phyloP scores from a whole-genome alignment of 2,797 vertebrate species.

The Benthosema pterotum region DNA sequence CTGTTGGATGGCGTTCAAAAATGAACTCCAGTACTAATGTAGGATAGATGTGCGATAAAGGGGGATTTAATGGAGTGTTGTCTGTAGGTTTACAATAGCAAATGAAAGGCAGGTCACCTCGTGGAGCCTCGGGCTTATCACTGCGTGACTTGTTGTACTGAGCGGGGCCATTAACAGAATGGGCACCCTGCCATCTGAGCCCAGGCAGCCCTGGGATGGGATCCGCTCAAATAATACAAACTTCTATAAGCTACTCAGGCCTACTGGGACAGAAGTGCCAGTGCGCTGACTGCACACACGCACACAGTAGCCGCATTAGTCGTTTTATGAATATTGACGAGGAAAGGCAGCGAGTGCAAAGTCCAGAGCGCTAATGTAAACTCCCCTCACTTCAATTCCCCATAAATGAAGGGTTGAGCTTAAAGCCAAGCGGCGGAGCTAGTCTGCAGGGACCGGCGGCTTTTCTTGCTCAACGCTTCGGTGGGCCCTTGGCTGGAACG shows the following conservation, averaged over 20 bases:
- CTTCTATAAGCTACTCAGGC: conserved; percentile 9
- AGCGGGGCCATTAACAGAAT: not conserved
- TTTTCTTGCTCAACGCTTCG: conserved; percentile 50
- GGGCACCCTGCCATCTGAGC: not conserved
- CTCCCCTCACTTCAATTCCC: conserved; percentile 17
- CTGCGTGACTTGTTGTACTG: not conserved
- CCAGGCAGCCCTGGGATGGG: conserved; percentile 7
- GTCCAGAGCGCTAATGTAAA: conserved; percentile 23
- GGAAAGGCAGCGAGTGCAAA: conserved; percentile 26
- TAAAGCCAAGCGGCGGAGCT: conserved; percentile 40
- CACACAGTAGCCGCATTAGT: conserved; percentile 6
- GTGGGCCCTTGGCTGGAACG: conserved; percentile 48
- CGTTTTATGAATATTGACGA: conserved; percentile 24
- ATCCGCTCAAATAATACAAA: conserved; percentile 14
- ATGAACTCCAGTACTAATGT: no score
- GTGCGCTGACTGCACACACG: no score
- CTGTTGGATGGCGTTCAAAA: no score
- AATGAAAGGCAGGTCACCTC: no score
- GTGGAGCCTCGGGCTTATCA: no score
- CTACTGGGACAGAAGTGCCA: conserved; percentile 5
- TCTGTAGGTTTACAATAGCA: not conserved
- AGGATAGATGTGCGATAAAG: not conserved
- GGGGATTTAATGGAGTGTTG: not conserved
- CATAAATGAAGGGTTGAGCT: conserved; percentile 39
- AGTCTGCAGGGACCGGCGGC: conserved; percentile 32